Evolutionary conservation across 2,797 vertebrate genomes (phyloP), one percentile per base, ranked within the genome.

Genomic region (Varecia variegata): DNA sequence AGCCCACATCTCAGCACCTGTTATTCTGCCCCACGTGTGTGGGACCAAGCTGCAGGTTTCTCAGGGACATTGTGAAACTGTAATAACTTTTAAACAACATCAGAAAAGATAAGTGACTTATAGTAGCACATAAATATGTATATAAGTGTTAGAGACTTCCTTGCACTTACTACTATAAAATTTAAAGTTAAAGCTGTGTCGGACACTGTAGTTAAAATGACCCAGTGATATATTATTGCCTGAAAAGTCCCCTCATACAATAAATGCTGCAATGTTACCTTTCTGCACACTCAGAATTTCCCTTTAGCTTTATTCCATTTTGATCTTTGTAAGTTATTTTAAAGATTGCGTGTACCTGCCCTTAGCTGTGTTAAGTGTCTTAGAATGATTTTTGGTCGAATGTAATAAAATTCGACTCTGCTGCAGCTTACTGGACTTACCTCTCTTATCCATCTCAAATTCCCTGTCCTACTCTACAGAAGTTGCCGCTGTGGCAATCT

Each of bases 321-420:
- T 92, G 60, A 88, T 92, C 43, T 97, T 52, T 82, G 18, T 52
- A 90, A 83, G 50, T 90, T 86, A 94, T 92, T 90, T 93, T 88
- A 74, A 90, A 90, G 90, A 95, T 88, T 73, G 62, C 4, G 21
- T 25, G 35, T 23, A 60, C 52, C 18, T 88, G 15, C 32, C 85
- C 58, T 93, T 88, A 87, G 86, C 58, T 93, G 14, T 93, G 50
- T 90, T 91, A 92, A 92, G 73, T 89, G 45, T 73, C 52, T 89
- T 87, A 71, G 8, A 68, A 91, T 56, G 62, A 90, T 68, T 96
- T 96, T 96, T 56, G 60, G 67, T 92, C 80, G 80, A 87, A 92
- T 81, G 13, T 70, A 94, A 96, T 94, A 92, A 87, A 92, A 90
- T 93, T 84, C 18, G 71, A 9, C 38, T 89, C 18, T 25, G 13